Evolutionary conservation across 2,888 invertebrate genomes (phyloP).

Genomic region (Mesorhabditis spiculigera): DNA sequence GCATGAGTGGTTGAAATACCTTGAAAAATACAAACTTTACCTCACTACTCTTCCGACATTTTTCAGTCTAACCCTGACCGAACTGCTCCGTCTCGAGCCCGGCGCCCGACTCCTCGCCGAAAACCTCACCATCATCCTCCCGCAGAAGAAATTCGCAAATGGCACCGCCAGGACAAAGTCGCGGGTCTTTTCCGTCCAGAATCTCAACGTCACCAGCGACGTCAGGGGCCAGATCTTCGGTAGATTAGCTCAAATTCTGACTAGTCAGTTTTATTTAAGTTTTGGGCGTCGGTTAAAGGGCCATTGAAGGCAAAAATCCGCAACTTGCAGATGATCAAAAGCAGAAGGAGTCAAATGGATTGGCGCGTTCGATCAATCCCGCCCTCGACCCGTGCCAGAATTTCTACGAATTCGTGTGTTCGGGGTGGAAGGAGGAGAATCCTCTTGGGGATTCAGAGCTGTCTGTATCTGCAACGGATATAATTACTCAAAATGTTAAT

Average conservation of each 20-base stretch:
- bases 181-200: background rate
- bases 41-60: too few relatives aligned
- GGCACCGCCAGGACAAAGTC: background rate
- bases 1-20: too few relatives aligned
- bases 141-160: background rate
- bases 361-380: background rate
- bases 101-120: background rate
- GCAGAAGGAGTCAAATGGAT: background rate
- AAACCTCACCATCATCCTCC: background rate
- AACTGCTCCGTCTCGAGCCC: background rate
- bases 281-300: too few relatives aligned
- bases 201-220: too few relatives aligned
- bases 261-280: too few relatives aligned
- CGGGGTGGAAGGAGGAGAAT: background rate
- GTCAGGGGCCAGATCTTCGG: too few relatives aligned
- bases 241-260: too few relatives aligned
- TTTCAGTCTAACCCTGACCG: background rate
- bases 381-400: background rate
- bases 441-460: background rate
- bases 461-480: too few relatives aligned
- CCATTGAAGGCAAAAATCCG: too few relatives aligned
- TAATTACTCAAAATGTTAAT: too few relatives aligned
- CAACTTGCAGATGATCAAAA: too few relatives aligned
- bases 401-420: slow-evolving; percentile 4
- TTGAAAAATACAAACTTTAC: too few relatives aligned